phyloP scores from a whole-genome alignment of 2,888 invertebrate genomes.

The Drosophila percnosoma region DNA sequence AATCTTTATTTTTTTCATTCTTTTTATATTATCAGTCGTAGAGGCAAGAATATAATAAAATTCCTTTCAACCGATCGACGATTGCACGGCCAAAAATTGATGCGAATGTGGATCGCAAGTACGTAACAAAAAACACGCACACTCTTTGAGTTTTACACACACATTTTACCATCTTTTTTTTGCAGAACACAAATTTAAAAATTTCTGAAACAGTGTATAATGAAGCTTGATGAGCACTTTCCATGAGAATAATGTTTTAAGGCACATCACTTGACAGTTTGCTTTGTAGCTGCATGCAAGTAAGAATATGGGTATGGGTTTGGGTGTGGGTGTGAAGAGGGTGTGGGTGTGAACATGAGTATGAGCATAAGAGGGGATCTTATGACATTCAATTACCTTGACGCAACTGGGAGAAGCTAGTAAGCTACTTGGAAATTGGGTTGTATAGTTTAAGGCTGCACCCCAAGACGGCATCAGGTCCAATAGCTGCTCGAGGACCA shows the following conservation, averaged over 20 bases:
- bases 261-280: slow-evolving; percentile 33
- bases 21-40: too few species aligned
- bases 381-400: slow-evolving; percentile 56
- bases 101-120: too few species aligned
- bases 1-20: background rate
- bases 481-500: background rate
- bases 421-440: slow-evolving; percentile 69
- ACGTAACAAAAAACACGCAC: too few species aligned
- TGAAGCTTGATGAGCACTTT: slow-evolving; percentile 44
- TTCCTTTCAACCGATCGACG: too few species aligned
- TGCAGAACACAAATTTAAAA: background rate
- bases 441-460: slow-evolving; percentile 67
- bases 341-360: background rate
- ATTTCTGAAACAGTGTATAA: slow-evolving; percentile 41
- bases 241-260: slow-evolving; percentile 22
- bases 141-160: background rate
- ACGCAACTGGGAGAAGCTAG: slow-evolving; percentile 51
- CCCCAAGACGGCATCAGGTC: slow-evolving; percentile 4
- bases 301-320: background rate
- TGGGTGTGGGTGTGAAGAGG: background rate
- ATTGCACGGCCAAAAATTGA: too few species aligned
- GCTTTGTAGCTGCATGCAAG: slow-evolving; percentile 8
- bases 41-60: background rate
- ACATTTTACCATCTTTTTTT: background rate
- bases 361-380: background rate